Percentiles rank a stretch among this genome's conserved stretches.
phyloP scores from a whole-genome alignment of 2,113 vertebrate species.

The Gadus macrocephalus region DNA sequence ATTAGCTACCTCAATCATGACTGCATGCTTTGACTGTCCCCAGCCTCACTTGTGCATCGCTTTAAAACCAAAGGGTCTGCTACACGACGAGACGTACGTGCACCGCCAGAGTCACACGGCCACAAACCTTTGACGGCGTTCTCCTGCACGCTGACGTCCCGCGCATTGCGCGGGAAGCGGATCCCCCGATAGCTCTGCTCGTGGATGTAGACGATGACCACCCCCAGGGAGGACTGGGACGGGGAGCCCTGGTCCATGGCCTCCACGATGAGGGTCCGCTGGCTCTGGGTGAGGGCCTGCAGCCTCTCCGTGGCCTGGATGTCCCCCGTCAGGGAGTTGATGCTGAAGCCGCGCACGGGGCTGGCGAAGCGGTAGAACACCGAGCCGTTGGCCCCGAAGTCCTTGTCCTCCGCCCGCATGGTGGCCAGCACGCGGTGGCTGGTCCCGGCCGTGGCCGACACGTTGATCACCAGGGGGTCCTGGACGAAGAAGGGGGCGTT shows the following conservation, averaged over 20 bases:
- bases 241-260: conserved; percentile 92
- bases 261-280: conserved; percentile 87
- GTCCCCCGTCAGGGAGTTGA: conserved; percentile 92
- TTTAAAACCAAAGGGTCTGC: no score
- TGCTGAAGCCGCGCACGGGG: conserved; percentile 77
- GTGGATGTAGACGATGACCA: conserved; percentile 84
- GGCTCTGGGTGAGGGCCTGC: conserved; percentile 72
- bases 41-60: no score
- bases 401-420: conserved; percentile 90
- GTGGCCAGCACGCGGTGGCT: conserved; percentile 81
- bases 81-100: background rate
- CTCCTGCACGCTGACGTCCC: conserved; percentile 84
- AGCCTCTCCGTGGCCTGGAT: conserved; percentile 83
- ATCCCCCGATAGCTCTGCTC: conserved; percentile 83
- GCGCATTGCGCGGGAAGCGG: conserved; percentile 79
- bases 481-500: conserved; percentile 85
- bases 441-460: conserved; percentile 73
- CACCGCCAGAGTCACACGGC: conserved; percentile 11
- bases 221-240: conserved; percentile 85
- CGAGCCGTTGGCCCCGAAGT: conserved; percentile 93
- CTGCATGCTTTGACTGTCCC: no score
- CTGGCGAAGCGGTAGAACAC: conserved; percentile 89
- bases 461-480: conserved; percentile 81
- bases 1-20: no score
- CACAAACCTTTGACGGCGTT: conserved; percentile 83